Evolutionary conservation across 2,797 vertebrate species (phyloP), one percentile per base, ranked within the genome.

Genomic region (Aplochiton taeniatus): DNA sequence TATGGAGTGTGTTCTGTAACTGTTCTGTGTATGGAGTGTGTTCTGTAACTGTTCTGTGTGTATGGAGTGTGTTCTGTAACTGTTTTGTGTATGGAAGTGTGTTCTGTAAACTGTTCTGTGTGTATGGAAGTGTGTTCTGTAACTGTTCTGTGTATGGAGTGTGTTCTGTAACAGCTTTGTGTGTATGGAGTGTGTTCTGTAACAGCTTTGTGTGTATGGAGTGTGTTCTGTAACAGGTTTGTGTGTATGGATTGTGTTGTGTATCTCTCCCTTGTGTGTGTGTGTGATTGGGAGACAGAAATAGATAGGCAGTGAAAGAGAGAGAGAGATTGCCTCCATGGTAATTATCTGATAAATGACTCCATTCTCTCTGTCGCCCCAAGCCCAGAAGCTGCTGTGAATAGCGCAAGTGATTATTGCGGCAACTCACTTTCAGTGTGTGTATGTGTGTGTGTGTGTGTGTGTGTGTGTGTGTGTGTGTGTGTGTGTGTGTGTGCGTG

Each of bases 71-170:
- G n/a, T 14, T 11, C 45, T 49, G 45, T 17, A 19, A 14, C 16
- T 6, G 12, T 17, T 43, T 16, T n/a, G 17, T 14, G 1, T 58
- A n/a, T n/a, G n/a, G n/a, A n/a, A n/a, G n/a, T n/a, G n/a, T n/a
- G n/a, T n/a, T n/a, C n/a, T n/a, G n/a, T n/a, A n/a, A n/a, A n/a
- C 45, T 42, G 31, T 43, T 63, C 66, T 85, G 84, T 85, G 82
- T 76, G 70, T 2, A 31, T 31, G 31, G n/a, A n/a, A n/a, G n/a
- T n/a, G n/a, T 6, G 12, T 17, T 43, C 31, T n/a, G 17, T 14
- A 3, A 58, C 45, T 42, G 31, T 43, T 63, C 66, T 85, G 84
- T 85, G 82, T 76, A 69, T 2, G 6, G n/a, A n/a, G n/a, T 31
- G 31, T 6, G 12, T 17, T 43, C 31, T n/a, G 17, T 14, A 3